These are phyloP conservation scores for Ephydatia muelleri DNA, from an alignment of 37 sponge, comb jelly and placozoan species.

Conservation along the genomic window DNA sequence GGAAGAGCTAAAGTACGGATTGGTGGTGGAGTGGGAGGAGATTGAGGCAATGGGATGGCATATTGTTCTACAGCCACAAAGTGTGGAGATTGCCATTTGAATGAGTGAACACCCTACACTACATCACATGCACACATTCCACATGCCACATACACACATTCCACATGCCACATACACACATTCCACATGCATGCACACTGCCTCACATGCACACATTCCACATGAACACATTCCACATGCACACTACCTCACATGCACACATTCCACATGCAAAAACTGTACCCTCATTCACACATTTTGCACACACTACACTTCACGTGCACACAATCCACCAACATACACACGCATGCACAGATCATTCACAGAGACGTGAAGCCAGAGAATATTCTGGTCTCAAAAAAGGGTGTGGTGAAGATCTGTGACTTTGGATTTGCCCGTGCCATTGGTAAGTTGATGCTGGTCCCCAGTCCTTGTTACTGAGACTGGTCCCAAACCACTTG, in stretches of 20 bases:
- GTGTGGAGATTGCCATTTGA: too few relatives aligned
- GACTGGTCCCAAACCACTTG: neutral
- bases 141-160: too few relatives aligned
- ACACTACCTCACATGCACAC: neutral
- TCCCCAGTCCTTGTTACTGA: neutral
- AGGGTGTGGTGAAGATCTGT: constrained; percentile 96
- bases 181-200: neutral
- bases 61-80: too few relatives aligned
- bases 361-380: constrained; percentile 99
- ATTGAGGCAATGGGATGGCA: too few relatives aligned
- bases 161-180: neutral
- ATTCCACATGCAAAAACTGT: too few relatives aligned
- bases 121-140: too few relatives aligned
- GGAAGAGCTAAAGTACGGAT: too few relatives aligned
- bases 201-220: neutral
- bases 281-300: neutral
- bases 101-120: too few relatives aligned
- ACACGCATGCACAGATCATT: constrained; percentile 71
- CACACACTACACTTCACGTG: neutral
- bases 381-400: constrained; percentile 93
- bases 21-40: too few relatives aligned
- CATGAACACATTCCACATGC: neutral
- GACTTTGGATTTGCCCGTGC: constrained; percentile 99
- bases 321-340: neutral
- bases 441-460: constrained; percentile 63